These are phyloP conservation scores for Eupeodes corollae DNA, from an alignment of 1,140 invertebrate species.

Conservation along the genomic window DNA sequence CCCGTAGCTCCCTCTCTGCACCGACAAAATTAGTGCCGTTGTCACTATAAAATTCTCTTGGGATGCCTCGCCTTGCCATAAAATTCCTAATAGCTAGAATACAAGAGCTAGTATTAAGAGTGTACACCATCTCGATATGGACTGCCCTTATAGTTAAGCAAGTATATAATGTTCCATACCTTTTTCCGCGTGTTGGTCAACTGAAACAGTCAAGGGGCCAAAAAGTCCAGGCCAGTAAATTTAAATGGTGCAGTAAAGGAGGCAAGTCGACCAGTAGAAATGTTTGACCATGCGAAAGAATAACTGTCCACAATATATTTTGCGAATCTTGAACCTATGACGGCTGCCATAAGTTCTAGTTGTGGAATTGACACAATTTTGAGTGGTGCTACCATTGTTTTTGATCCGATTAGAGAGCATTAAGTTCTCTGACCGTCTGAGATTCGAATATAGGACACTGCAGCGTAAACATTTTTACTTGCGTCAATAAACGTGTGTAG, in stretches of 20 bases:
- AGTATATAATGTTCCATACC: constrained; percentile 18
- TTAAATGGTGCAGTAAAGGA: not conserved
- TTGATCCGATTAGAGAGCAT: constrained; percentile 9
- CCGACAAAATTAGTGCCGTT: not conserved
- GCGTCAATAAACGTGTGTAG: no score
- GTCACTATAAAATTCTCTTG: not conserved
- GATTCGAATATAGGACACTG: no score
- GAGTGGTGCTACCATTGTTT: constrained; percentile 27
- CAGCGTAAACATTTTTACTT: no score
- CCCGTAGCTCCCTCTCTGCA: not conserved
- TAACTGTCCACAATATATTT: no score
- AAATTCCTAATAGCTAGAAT: not conserved
- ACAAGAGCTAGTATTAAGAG: not conserved
- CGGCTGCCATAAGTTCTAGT: constrained; percentile 23
- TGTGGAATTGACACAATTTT: constrained; percentile 27
- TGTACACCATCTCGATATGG: constrained; percentile 6
- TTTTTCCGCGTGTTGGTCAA: constrained; percentile 10
- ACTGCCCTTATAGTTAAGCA: constrained; percentile 12
- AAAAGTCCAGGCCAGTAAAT: not conserved
- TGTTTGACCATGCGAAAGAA: no score
- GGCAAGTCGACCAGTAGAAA: not conserved
- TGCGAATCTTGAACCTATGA: constrained; percentile 26
- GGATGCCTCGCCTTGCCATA: not conserved
- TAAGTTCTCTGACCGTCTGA: no score
- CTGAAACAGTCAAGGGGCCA: not conserved